Evolutionary conservation across 2,797 vertebrate species (phyloP).

Genomic region (Pseudomugil gertrudae): DNA sequence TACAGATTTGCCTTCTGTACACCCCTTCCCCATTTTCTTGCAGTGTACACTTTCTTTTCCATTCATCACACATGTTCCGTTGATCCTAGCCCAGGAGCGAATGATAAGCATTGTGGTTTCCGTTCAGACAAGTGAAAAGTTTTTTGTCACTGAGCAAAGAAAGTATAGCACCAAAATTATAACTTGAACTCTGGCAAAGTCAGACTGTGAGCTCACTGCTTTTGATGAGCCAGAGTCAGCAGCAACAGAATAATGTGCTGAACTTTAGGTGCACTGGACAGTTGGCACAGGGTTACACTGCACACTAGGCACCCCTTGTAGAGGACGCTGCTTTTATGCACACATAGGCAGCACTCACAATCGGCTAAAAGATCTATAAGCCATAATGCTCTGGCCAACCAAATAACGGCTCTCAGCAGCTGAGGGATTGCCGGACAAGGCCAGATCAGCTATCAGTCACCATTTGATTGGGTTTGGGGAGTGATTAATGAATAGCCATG

Average conservation of each 20-base stretch:
- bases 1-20: conserved; percentile 34
- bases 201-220: conserved; percentile 3
- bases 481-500: conserved; percentile 79
- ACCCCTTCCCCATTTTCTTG: conserved; percentile 13
- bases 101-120: conserved; percentile 21
- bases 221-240: conserved; percentile 30
- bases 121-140: conserved; percentile 7
- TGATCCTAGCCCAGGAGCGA: conserved; percentile 11
- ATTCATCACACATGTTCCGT: conserved; percentile 28
- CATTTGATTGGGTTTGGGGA: conserved; percentile 67
- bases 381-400: conserved; percentile 12
- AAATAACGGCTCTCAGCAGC: conserved; percentile 29
- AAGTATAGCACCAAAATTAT: conserved; percentile 4
- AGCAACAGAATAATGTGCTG: conserved; percentile 21
- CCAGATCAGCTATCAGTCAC: conserved; percentile 71
- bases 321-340: conserved; percentile 25
- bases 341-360: conserved; percentile 16
- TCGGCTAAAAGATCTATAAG: conserved; percentile 33
- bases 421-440: conserved; percentile 69
- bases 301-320: background rate
- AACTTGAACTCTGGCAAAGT: conserved; percentile 25
- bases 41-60: conserved; percentile 25
- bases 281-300: conserved; percentile 31
- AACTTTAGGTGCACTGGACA: conserved; percentile 20
- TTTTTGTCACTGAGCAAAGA: conserved; percentile 26